A percentile compares a stretch with the other conserved stretches of the same genome.
phyloP scores from a whole-genome alignment of 2,888 invertebrate species.

The Cheilosia soror region DNA sequence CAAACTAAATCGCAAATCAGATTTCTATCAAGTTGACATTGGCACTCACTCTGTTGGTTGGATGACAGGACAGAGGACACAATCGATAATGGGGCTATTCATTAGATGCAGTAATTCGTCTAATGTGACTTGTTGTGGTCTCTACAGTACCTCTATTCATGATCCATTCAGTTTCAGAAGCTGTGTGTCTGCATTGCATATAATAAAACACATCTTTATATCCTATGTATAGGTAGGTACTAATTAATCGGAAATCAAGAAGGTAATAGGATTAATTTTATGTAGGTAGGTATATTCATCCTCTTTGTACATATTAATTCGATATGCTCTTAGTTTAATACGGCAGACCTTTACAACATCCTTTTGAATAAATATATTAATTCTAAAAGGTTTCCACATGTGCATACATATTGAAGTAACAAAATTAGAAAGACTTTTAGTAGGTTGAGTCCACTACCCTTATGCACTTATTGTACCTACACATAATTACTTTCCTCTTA shows the following conservation, averaged over 20 bases:
- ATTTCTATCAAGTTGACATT: constrained; percentile 34
- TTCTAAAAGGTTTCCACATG: no score
- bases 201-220: not conserved
- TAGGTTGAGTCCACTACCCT: no score
- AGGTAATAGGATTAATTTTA: constrained; percentile 40
- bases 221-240: not conserved
- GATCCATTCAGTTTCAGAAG: not conserved
- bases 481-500: no score
- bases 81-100: not conserved
- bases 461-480: no score
- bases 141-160: constrained; percentile 7
- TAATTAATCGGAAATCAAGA: constrained; percentile 57
- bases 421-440: no score
- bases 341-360: constrained; percentile 23
- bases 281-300: not conserved
- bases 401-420: no score
- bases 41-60: not conserved
- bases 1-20: not conserved
- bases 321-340: constrained; percentile 29
- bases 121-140: constrained; percentile 28
- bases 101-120: constrained; percentile 34
- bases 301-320: constrained; percentile 34
- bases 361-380: not conserved
- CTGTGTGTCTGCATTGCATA: no score
- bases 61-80: not conserved